phyloP scores from a whole-genome alignment of 2,113 vertebrate genomes.

The Zingel zingel region DNA sequence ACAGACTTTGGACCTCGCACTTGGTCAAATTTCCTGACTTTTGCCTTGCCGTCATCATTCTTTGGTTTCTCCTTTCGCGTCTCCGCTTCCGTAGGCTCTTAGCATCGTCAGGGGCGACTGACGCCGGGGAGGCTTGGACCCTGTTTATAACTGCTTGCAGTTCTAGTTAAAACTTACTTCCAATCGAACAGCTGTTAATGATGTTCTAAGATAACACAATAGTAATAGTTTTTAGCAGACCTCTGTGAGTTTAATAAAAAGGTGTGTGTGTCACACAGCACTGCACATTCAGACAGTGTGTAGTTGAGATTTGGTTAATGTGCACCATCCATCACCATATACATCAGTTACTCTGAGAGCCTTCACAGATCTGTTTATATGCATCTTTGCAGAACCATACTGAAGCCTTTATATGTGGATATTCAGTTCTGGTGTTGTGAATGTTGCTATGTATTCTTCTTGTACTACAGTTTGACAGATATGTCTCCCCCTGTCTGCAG shows the following conservation, averaged over 20 bases:
- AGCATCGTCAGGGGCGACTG: too few relatives aligned
- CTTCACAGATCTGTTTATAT: background rate
- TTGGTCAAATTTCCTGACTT: too few relatives aligned
- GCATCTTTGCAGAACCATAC: conserved; percentile 1
- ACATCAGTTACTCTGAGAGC: background rate
- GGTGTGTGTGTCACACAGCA: background rate
- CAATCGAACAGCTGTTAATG: background rate
- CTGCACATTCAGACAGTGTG: background rate
- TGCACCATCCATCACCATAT: background rate
- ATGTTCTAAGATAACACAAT: background rate
- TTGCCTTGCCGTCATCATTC: too few relatives aligned
- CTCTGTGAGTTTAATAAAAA: too few relatives aligned
- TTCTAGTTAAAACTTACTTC: too few relatives aligned
- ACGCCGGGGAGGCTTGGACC: too few relatives aligned
- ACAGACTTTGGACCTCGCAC: too few relatives aligned
- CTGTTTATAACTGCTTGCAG: too few relatives aligned
- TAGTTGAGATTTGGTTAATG: background rate
- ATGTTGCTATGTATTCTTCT: background rate
- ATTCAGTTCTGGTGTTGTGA: background rate
- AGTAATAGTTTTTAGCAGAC: background rate
- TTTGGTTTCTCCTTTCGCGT: too few relatives aligned
- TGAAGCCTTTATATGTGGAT: background rate
- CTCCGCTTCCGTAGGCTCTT: too few relatives aligned
- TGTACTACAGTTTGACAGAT: conserved; percentile 4
- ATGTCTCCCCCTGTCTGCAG: conserved; percentile 73